Conservation (phyloP, 1,140 invertebrate species). For the Calosoma granatense region DNA sequence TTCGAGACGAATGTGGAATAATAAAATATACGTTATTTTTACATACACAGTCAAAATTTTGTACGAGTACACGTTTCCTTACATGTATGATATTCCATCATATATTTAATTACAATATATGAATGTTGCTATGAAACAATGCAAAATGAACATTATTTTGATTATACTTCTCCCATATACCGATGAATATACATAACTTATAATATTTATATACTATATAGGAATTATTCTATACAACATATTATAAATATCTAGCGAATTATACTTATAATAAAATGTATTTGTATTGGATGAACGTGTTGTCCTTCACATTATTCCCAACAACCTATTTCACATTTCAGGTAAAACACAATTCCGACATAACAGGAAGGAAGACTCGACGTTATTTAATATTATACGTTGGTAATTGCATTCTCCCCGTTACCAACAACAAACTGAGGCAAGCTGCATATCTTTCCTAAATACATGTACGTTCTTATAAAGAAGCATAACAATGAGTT, state of each 20-base stretch:
- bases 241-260: slow-evolving; percentile 35
- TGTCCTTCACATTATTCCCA: slow-evolving; percentile 1
- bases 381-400: background rate
- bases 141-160: slow-evolving; percentile 29
- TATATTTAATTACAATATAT: slow-evolving; percentile 18
- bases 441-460: background rate
- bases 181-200: slow-evolving; percentile 31
- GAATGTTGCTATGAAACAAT: slow-evolving; percentile 31
- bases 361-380: background rate
- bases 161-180: slow-evolving; percentile 36
- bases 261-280: slow-evolving; percentile 37
- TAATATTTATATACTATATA: slow-evolving; percentile 9
- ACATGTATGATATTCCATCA: slow-evolving; percentile 13
- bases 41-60: slow-evolving; percentile 31
- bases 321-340: background rate
- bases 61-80: slow-evolving; percentile 34
- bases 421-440: background rate
- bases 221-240: slow-evolving; percentile 24
- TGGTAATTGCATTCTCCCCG: background rate
- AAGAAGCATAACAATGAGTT: background rate
- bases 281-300: slow-evolving; percentile 31
- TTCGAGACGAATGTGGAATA: slow-evolving; percentile 4
- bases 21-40: slow-evolving; percentile 16
- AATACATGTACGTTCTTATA: background rate
- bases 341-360: background rate